A percentile compares a stretch with the other conserved stretches of the same genome.
Evolutionary conservation across 2,888 invertebrate genomes (phyloP).

Genomic region (Strigamia transsilvanica): DNA sequence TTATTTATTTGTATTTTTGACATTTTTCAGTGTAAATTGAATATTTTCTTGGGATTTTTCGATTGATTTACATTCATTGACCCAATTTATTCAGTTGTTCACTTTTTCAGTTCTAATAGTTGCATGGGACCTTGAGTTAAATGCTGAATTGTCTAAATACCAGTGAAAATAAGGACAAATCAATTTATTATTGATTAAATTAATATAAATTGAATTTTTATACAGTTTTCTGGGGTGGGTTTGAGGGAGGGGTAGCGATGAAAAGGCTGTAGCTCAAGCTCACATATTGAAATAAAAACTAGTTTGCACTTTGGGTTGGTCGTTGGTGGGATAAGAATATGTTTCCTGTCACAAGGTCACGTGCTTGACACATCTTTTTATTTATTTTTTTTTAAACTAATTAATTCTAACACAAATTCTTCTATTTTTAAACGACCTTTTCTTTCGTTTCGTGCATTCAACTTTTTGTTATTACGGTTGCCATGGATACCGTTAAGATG

Average conservation of each 20-base stretch:
- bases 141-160: neutral
- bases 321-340: neutral
- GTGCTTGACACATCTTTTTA: neutral
- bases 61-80: neutral
- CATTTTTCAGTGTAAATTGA: neutral
- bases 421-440: no score
- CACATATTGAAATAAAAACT: slow-evolving; percentile 2
- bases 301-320: neutral
- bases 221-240: neutral
- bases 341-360: slow-evolving; percentile 2
- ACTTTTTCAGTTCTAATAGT: neutral
- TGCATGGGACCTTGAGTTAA: neutral
- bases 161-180: neutral
- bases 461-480: no score
- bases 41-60: neutral
- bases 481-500: no score
- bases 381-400: neutral
- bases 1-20: neutral
- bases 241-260: neutral
- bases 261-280: neutral
- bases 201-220: neutral
- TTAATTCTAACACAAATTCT: neutral
- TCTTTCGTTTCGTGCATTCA: no score
- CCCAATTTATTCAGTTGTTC: neutral
- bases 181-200: neutral